Evolutionary conservation across 2,888 invertebrate genomes (phyloP).

Genomic region (Phyllotreta cruciferae): DNA sequence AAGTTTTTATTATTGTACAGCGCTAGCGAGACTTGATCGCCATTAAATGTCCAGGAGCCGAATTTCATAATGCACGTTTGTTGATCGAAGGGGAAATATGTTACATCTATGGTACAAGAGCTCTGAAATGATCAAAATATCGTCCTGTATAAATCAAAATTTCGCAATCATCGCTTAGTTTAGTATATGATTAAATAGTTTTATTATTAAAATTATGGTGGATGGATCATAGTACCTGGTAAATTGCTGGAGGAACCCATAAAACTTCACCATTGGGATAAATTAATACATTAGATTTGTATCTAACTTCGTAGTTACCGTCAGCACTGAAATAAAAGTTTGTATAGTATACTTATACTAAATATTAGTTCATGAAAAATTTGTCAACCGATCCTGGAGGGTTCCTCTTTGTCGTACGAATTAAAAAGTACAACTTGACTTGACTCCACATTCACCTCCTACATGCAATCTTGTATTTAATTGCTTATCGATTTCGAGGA

Average conservation of each 20-base stretch:
- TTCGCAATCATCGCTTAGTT: not conserved
- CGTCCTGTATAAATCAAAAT: not conserved
- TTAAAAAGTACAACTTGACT: too few species aligned
- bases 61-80: slow-evolving; percentile 99
- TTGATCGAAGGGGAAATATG: slow-evolving; percentile 99
- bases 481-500: too few species aligned
- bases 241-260: slow-evolving; percentile 99
- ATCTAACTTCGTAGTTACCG: slow-evolving; percentile 99
- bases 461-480: too few species aligned
- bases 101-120: slow-evolving; percentile 98
- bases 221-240: slow-evolving; percentile 79
- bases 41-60: slow-evolving; percentile 98
- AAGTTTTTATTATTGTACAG: slow-evolving; percentile 95
- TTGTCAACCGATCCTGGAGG: too few species aligned
- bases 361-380: too few species aligned
- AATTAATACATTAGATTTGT: slow-evolving; percentile 98
- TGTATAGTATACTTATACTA: too few species aligned
- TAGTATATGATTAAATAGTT: too few species aligned
- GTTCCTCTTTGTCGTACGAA: too few species aligned
- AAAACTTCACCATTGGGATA: slow-evolving; percentile 96
- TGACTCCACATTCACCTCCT: too few species aligned
- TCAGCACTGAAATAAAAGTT: slow-evolving; percentile 81
- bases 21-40: slow-evolving; percentile 94
- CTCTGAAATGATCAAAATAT: slow-evolving; percentile 67
- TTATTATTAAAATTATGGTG: too few species aligned